phyloP scores from a whole-genome alignment of 2,113 vertebrate genomes.

The Cheilinus undulatus region DNA sequence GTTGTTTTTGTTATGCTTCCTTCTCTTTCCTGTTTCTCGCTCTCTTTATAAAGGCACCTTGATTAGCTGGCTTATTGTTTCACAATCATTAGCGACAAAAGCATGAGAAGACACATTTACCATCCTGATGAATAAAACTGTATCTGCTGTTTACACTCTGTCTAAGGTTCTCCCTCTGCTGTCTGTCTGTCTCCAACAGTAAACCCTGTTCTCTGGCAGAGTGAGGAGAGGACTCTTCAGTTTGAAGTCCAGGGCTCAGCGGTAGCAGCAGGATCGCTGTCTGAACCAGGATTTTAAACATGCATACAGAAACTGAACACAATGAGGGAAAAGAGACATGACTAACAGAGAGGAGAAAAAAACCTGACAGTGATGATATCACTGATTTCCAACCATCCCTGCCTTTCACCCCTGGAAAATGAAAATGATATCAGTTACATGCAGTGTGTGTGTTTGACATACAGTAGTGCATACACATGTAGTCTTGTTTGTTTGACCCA shows the following conservation, averaged over 20 bases:
- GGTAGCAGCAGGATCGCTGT: slow-evolving; percentile 57
- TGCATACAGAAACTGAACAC: slow-evolving; percentile 51
- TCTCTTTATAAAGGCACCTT: slow-evolving; percentile 14
- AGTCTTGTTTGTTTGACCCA: slow-evolving; percentile 57
- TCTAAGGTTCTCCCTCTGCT: slow-evolving; percentile 6
- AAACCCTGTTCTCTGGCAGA: slow-evolving; percentile 63
- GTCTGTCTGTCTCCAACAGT: slow-evolving; percentile 62
- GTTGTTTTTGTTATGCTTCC: too few relatives aligned
- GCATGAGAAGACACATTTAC: neutral
- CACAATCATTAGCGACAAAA: slow-evolving; percentile 5
- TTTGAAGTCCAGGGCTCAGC: slow-evolving; percentile 59
- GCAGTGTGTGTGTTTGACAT: slow-evolving; percentile 63
- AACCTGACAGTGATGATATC: slow-evolving; percentile 47
- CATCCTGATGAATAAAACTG: neutral
- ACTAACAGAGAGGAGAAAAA: slow-evolving; percentile 17
- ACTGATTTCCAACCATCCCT: slow-evolving; percentile 62
- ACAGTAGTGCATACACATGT: slow-evolving; percentile 38
- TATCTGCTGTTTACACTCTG: neutral
- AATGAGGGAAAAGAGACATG: slow-evolving; percentile 34
- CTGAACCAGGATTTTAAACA: slow-evolving; percentile 63
- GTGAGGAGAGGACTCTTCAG: slow-evolving; percentile 56
- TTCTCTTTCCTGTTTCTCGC: too few relatives aligned
- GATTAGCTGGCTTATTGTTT: slow-evolving; percentile 21
- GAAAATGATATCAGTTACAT: slow-evolving; percentile 48
- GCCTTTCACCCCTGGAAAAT: slow-evolving; percentile 57